Percentiles rank a stretch among this genome's conserved stretches.
phyloP scores from a whole-genome alignment of 1,140 invertebrate species.

The Lepidostoma basale region DNA sequence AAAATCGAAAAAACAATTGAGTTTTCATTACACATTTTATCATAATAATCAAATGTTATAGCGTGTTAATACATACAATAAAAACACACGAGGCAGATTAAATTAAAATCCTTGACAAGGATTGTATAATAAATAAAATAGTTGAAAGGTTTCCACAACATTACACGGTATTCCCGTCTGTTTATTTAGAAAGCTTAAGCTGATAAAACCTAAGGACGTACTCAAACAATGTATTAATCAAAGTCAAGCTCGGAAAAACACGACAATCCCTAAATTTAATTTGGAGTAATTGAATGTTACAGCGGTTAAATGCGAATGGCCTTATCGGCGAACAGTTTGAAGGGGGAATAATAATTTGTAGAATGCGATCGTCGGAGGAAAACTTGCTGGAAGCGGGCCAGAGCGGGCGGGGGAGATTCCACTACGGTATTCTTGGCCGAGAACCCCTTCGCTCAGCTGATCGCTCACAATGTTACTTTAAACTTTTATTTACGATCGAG shows the following conservation, averaged over 20 bases:
- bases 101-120: too few relatives aligned
- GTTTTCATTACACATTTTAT: too few relatives aligned
- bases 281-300: conserved; percentile 19
- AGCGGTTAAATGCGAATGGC: conserved; percentile 15
- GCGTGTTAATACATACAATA: too few relatives aligned
- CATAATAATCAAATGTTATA: too few relatives aligned
- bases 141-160: too few relatives aligned
- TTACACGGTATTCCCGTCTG: too few relatives aligned
- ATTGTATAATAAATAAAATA: too few relatives aligned
- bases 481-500: conserved; percentile 40
- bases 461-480: conserved; percentile 35
- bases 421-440: conserved; percentile 33
- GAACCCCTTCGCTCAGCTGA: conserved; percentile 28
- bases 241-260: not conserved
- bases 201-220: too few relatives aligned
- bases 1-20: too few relatives aligned
- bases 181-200: too few relatives aligned
- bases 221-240: too few relatives aligned
- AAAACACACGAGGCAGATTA: too few relatives aligned
- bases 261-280: conserved; percentile 15
- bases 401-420: conserved; percentile 9
- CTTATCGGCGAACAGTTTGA: conserved; percentile 17
- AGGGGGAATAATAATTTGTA: conserved; percentile 22
- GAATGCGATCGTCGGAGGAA: not conserved
- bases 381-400: conserved; percentile 20